These are phyloP conservation scores for Diogma glabrata DNA, from an alignment of 2,888 invertebrate genomes.

Conservation along the genomic window DNA sequence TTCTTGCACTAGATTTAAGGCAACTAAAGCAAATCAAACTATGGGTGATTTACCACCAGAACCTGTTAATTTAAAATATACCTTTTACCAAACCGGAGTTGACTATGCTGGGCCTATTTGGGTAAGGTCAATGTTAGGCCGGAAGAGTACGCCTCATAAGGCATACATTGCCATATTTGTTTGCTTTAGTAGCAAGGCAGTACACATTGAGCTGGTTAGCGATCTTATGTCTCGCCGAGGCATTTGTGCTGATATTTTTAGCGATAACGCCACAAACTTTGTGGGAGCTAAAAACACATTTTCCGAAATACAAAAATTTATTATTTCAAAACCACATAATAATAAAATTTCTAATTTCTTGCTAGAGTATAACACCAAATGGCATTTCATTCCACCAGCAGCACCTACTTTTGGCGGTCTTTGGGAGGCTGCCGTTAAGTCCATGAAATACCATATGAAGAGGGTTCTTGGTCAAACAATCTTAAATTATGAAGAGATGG, in stretches of 20 bases:
- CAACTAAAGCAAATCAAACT: too few species aligned
- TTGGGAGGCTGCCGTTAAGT: neutral
- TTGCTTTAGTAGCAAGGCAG: neutral
- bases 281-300: too few species aligned
- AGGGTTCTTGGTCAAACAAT: neutral
- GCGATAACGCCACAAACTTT: too few species aligned
- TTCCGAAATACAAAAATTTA: too few species aligned
- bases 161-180: neutral
- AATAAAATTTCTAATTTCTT: neutral
- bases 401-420: neutral
- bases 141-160: too few species aligned
- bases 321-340: neutral
- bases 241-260: too few species aligned
- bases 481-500: neutral
- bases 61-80: too few species aligned
- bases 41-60: too few species aligned
- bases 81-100: too few species aligned
- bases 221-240: too few species aligned
- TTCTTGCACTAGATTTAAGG: too few species aligned
- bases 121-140: too few species aligned
- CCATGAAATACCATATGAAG: neutral
- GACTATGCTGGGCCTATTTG: neutral
- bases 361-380: neutral
- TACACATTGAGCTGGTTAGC: neutral
- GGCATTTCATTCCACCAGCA: neutral